These are phyloP conservation scores for Anarsia innoxiella DNA, from an alignment of 2,888 invertebrate genomes.

Conservation along the genomic window DNA sequence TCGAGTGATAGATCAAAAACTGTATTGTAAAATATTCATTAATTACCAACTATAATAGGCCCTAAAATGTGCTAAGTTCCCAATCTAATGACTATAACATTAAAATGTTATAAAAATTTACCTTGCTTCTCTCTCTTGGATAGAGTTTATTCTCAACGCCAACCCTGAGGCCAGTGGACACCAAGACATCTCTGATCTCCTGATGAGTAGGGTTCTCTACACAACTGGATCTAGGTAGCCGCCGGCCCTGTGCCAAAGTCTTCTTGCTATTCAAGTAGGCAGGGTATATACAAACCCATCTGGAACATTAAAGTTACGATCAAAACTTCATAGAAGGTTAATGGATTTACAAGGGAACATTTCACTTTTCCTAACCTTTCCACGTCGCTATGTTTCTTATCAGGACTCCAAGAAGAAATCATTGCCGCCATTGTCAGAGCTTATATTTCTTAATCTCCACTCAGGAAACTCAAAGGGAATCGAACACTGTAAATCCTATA, in stretches of 20 bases:
- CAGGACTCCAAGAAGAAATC: slow-evolving; percentile 79
- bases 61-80: no score
- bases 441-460: no score
- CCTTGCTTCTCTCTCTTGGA: slow-evolving; percentile 91
- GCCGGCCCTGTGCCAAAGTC: slow-evolving; percentile 91
- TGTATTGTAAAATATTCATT: no score
- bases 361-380: slow-evolving; percentile 41
- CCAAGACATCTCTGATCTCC: slow-evolving; percentile 95
- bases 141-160: slow-evolving; percentile 96
- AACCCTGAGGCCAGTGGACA: slow-evolving; percentile 87
- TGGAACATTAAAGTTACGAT: slow-evolving; percentile 36
- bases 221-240: slow-evolving; percentile 87
- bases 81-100: no score
- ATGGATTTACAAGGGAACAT: background rate
- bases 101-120: no score
- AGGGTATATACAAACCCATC: slow-evolving; percentile 98
- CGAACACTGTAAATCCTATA: no score
- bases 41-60: no score
- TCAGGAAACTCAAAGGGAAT: no score
- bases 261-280: slow-evolving; percentile 96
- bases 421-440: slow-evolving; percentile 71
- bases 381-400: slow-evolving; percentile 85
- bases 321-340: background rate
- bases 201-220: slow-evolving; percentile 96
- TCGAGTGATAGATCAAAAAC: background rate